A percentile compares a stretch with the other conserved stretches of the same genome.
phyloP scores from a whole-genome alignment of 2,888 invertebrate species.

The Poecilobothrus nobilitatus region DNA sequence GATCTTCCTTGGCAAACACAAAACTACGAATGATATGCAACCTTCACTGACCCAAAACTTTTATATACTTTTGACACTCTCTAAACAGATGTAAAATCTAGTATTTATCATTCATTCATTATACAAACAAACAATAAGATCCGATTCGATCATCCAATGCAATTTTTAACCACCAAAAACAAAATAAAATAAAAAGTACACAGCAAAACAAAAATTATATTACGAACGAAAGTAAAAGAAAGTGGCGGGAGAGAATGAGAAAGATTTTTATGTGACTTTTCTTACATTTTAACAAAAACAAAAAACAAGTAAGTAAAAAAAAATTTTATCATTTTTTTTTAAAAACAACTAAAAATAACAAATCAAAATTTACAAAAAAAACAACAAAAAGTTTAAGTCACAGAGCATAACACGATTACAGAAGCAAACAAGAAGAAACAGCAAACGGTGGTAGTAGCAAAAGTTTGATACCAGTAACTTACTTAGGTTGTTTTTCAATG shows the following conservation, averaged over 20 bases:
- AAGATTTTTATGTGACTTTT: background rate
- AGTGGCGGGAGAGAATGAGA: conserved; percentile 3
- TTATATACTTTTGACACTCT: background rate
- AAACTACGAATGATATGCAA: conserved; percentile 3
- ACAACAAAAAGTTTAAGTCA: background rate
- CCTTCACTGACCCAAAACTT: conserved; percentile 1
- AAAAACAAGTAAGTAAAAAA: background rate
- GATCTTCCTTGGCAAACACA: background rate
- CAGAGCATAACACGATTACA: conserved; percentile 1
- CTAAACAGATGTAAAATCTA: background rate
- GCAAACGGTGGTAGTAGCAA: background rate
- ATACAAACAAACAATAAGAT: background rate
- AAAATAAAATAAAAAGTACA: background rate
- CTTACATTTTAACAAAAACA: background rate
- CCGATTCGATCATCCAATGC: background rate
- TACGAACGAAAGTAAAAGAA: conserved; percentile 2
- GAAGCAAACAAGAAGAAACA: background rate
- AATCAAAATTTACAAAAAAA: background rate
- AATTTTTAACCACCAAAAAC: background rate
- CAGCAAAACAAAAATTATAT: background rate
- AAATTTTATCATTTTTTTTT: no score
- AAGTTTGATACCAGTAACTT: background rate
- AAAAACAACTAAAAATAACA: no score
- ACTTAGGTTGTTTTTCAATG: background rate
- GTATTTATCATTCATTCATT: background rate